Percentiles rank a stretch among this genome's conserved stretches.
phyloP scores from a whole-genome alignment of 2,113 vertebrate species.

The Daboia siamensis region DNA sequence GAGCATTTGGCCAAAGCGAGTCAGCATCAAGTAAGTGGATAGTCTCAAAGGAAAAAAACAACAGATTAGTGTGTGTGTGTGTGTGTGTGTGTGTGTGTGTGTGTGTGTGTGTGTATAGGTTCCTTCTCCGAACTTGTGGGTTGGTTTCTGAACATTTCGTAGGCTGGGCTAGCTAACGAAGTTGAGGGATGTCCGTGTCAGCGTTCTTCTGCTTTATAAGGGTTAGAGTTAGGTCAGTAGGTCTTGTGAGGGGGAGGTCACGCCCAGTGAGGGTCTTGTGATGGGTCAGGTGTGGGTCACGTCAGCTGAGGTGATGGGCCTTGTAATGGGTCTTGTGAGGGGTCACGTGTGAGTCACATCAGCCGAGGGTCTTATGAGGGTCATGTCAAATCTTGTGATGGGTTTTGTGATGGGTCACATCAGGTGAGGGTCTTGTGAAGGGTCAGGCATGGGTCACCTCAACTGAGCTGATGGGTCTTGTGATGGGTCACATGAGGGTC shows the following conservation, averaged over 20 bases:
- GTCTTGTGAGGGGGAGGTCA: background rate
- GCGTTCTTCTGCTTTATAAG: background rate
- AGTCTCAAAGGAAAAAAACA: background rate
- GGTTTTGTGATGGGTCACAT: too few relatives aligned
- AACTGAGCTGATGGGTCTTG: too few relatives aligned
- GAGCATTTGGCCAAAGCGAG: slow-evolving; percentile 85
- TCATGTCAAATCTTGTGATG: too few relatives aligned
- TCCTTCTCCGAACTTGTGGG: background rate
- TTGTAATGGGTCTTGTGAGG: too few relatives aligned
- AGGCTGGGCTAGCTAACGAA: background rate
- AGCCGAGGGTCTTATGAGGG: too few relatives aligned
- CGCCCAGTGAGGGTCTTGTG: background rate
- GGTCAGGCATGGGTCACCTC: too few relatives aligned
- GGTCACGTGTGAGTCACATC: too few relatives aligned
- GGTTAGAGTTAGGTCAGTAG: background rate
- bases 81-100: too few relatives aligned
- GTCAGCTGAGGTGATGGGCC: background rate
- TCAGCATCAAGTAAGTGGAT: slow-evolving; percentile 79
- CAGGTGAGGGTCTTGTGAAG: too few relatives aligned
- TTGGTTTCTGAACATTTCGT: background rate
- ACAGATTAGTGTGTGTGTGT: too few relatives aligned
- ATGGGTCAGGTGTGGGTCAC: background rate
- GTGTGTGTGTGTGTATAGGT: background rate
- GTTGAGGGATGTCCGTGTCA: background rate
- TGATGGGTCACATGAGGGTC: too few relatives aligned